These are phyloP conservation scores for Corythoichthys intestinalis DNA, from an alignment of 2,113 vertebrate species.

Conservation along the genomic window DNA sequence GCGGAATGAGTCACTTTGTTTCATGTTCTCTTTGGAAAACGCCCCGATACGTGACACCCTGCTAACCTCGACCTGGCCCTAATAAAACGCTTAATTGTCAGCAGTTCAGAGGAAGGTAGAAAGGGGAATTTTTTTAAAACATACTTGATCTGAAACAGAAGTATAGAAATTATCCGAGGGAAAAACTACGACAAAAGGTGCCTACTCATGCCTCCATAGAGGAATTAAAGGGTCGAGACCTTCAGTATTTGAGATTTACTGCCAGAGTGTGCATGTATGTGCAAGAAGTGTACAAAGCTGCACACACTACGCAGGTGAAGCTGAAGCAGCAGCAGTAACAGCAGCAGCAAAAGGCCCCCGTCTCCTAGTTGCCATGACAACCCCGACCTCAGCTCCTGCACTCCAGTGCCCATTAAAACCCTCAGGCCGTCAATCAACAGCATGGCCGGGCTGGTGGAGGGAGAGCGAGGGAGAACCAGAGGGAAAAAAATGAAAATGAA, in stretches of 20 bases:
- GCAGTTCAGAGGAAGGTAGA: constrained; percentile 9
- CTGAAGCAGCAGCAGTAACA: constrained; percentile 65
- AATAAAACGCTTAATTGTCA: constrained; percentile 4
- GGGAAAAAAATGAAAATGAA: constrained; percentile 15
- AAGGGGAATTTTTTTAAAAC: neutral
- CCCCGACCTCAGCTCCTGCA: constrained; percentile 79
- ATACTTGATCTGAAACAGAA: constrained; percentile 21
- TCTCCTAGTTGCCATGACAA: constrained; percentile 82
- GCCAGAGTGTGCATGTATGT: constrained; percentile 13
- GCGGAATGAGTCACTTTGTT: constrained; percentile 4
- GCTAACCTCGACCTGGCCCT: constrained; percentile 19
- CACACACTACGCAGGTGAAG: constrained; percentile 72
- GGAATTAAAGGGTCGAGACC: neutral
- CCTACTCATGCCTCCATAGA: neutral
- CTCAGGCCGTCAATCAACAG: constrained; percentile 82
- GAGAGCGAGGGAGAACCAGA: constrained; percentile 5
- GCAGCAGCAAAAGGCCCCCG: constrained; percentile 71
- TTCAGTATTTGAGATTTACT: neutral
- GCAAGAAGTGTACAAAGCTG: constrained; percentile 53
- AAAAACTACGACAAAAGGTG: neutral
- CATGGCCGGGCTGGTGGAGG: constrained; percentile 62
- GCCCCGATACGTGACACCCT: neutral
- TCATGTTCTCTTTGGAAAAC: neutral
- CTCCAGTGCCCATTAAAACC: constrained; percentile 82
- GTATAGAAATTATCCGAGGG: constrained; percentile 9